Percentiles rank a stretch among this genome's conserved stretches.
Evolutionary conservation across 1,140 invertebrate species (phyloP).

Genomic region (Nasonia giraulti): DNA sequence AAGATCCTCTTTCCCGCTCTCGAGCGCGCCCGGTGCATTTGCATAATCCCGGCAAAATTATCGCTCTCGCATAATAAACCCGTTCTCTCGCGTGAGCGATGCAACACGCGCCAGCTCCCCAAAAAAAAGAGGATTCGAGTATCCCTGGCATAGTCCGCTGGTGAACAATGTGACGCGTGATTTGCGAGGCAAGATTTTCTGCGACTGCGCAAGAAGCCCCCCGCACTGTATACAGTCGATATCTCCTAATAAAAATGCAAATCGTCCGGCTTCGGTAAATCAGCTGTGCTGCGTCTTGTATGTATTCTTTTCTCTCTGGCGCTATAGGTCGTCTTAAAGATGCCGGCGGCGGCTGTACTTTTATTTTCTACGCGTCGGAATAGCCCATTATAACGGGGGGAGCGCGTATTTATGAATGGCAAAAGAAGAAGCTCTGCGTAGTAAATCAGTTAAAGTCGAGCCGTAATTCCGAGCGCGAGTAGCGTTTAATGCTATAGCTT

Average conservation of each 20-base stretch:
- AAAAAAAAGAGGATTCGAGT: not conserved
- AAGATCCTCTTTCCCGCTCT: not conserved
- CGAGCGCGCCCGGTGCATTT: not conserved
- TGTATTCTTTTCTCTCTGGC: not conserved
- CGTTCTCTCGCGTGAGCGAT: not conserved
- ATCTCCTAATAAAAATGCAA: constrained; percentile 45
- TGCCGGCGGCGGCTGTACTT: not conserved
- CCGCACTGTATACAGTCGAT: no score
- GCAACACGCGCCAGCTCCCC: not conserved
- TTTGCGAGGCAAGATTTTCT: constrained; percentile 29
- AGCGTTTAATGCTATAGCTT: no score
- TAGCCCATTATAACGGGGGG: constrained; percentile 36
- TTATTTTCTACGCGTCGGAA: constrained; percentile 26
- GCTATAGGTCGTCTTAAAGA: not conserved
- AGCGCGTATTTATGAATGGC: not conserved
- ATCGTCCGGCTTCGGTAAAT: constrained; percentile 35
- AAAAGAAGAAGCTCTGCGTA: not conserved
- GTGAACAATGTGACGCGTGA: not conserved
- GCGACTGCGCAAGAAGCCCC: not conserved
- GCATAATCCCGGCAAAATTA: constrained; percentile 42
- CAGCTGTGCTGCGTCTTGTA: constrained; percentile 34
- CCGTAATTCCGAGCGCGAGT: no score
- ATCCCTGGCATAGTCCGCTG: not conserved
- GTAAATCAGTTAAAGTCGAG: no score
- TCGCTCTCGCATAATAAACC: constrained; percentile 44